Evolutionary conservation across 1,140 invertebrate genomes (phyloP).

Genomic region (Sogatella furcifera): DNA sequence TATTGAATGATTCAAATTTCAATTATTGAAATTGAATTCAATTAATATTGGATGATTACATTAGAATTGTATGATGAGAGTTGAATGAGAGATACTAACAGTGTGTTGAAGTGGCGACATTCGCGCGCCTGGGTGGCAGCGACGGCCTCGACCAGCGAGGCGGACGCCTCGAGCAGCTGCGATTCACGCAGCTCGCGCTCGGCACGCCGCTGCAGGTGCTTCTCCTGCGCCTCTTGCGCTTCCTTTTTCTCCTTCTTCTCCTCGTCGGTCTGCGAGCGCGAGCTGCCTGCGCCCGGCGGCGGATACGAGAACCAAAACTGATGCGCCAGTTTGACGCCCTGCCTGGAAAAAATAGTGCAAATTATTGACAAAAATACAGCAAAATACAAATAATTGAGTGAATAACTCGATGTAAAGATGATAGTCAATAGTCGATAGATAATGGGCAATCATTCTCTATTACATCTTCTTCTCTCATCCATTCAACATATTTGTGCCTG

Average conservation of each 20-base stretch:
- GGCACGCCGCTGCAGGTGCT: constrained; percentile 6
- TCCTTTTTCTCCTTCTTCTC: constrained; percentile 27
- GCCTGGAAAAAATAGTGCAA: background rate
- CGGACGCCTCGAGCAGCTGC: constrained; percentile 9
- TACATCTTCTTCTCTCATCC: too few species aligned
- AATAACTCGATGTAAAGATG: too few species aligned
- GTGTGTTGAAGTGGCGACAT: constrained; percentile 10
- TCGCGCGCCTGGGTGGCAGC: constrained; percentile 12
- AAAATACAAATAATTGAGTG: too few species aligned
- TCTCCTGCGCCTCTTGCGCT: constrained; percentile 4
- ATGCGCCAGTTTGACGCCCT: constrained; percentile 25
- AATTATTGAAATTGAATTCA: too few species aligned
- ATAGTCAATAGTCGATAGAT: too few species aligned
- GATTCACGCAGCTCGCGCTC: constrained; percentile 10
- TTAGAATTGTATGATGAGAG: too few species aligned
- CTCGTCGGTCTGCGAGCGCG: constrained; percentile 25
- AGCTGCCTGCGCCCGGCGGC: constrained; percentile 24
- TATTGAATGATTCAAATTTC: too few species aligned
- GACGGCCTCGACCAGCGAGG: constrained; percentile 11
- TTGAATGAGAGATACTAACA: background rate
- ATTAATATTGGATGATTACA: too few species aligned
- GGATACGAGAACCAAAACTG: constrained; percentile 29
- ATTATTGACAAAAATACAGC: too few species aligned
- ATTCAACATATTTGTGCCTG: too few species aligned
- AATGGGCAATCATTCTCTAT: too few species aligned